Evolutionary conservation across 1,140 invertebrate species (phyloP).

Genomic region (Tetraneura akinire): DNA sequence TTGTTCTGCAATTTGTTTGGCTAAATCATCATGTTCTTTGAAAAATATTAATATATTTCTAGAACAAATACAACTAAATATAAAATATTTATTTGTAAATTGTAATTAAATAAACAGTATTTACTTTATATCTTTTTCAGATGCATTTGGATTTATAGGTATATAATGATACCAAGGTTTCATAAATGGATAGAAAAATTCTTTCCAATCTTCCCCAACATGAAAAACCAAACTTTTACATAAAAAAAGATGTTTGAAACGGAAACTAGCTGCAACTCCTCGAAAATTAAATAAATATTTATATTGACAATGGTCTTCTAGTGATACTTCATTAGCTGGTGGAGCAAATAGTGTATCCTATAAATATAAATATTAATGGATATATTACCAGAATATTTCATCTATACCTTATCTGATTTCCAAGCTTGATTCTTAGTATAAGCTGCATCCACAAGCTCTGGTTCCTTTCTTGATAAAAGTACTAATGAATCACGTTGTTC

Average conservation of each 20-base stretch:
- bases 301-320: constrained; percentile 91
- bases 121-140: constrained; percentile 68
- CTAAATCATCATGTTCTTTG: constrained; percentile 73
- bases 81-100: constrained; percentile 39
- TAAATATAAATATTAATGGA: constrained; percentile 54
- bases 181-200: constrained; percentile 91
- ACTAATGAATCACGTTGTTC: constrained; percentile 88
- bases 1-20: constrained; percentile 77
- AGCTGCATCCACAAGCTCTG: constrained; percentile 83
- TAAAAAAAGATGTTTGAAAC: constrained; percentile 94
- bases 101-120: neutral
- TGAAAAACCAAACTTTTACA: constrained; percentile 95
- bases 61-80: constrained; percentile 52
- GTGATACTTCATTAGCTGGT: constrained; percentile 82
- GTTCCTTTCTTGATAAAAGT: constrained; percentile 75
- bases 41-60: constrained; percentile 77
- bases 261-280: constrained; percentile 94
- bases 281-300: constrained; percentile 96
- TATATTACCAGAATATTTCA: neutral
- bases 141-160: constrained; percentile 75
- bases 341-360: constrained; percentile 82
- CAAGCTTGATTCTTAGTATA: constrained; percentile 99
- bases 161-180: constrained; percentile 97
- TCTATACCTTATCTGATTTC: constrained; percentile 78
- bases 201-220: constrained; percentile 90